These are phyloP conservation scores for Clostera curtula DNA, from an alignment of 2,888 invertebrate species.

Conservation along the genomic window DNA sequence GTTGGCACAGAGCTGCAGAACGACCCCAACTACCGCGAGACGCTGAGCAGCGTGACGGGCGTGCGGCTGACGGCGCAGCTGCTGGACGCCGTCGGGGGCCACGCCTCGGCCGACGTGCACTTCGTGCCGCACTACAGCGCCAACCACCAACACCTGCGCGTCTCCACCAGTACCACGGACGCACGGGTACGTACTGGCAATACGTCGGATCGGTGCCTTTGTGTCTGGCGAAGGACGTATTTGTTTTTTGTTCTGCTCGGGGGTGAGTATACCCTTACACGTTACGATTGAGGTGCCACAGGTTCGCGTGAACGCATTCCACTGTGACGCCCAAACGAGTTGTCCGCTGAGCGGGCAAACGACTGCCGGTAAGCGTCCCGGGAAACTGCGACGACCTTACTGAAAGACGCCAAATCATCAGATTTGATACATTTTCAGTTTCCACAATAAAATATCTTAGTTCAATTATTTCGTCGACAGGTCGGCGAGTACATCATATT, in stretches of 20 bases:
- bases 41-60: conserved; percentile 78
- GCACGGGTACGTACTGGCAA: conserved; percentile 75
- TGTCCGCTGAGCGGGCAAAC: no score
- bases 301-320: no score
- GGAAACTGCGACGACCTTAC: no score
- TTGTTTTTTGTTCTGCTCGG: no score
- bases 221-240: no score
- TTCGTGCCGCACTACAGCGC: conserved; percentile 88
- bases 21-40: conserved; percentile 74
- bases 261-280: not conserved
- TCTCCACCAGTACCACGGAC: conserved; percentile 87
- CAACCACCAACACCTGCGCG: conserved; percentile 87
- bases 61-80: conserved; percentile 81
- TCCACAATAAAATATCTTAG: no score
- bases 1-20: conserved; percentile 66
- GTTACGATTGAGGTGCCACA: no score
- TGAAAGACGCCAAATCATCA: no score
- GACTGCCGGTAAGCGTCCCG: no score
- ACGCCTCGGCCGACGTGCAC: conserved; percentile 80
- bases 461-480: conserved; percentile 53
- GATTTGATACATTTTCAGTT: no score
- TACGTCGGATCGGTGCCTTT: no score
- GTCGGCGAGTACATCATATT: conserved; percentile 96
- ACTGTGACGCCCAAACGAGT: no score
- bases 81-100: conserved; percentile 79